Percentiles rank a stretch among this genome's conserved stretches.
These are phyloP conservation scores for Diaprepes abbreviatus DNA, from an alignment of 2,888 invertebrate species.

Conservation along the genomic window DNA sequence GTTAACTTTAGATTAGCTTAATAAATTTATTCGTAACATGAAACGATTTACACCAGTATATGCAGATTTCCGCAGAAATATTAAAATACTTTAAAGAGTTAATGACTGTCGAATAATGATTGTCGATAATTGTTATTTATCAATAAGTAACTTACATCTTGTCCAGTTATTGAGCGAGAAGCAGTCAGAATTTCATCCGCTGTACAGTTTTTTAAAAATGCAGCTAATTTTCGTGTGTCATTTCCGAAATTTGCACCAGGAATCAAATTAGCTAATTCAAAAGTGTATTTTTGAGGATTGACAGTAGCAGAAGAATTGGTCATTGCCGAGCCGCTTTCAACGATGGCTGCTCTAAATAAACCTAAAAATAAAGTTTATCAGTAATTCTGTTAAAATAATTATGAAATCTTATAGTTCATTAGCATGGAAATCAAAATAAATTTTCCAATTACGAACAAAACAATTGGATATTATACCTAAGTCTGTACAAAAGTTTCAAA, in stretches of 20 bases:
- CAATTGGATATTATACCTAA: too few species aligned
- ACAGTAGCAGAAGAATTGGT: not conserved
- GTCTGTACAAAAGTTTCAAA: too few species aligned
- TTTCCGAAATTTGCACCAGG: slow-evolving; percentile 20
- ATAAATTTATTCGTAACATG: too few species aligned
- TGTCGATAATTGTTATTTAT: too few species aligned
- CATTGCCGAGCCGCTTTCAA: slow-evolving; percentile 25
- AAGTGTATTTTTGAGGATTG: not conserved
- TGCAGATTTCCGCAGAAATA: too few species aligned
- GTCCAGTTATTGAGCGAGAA: not conserved
- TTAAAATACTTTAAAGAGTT: too few species aligned
- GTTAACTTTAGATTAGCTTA: too few species aligned
- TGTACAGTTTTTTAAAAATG: slow-evolving; percentile 16
- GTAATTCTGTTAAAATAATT: not conserved
- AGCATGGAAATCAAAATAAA: too few species aligned
- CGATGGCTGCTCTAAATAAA: slow-evolving; percentile 24
- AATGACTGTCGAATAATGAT: too few species aligned
- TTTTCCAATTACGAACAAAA: too few species aligned
- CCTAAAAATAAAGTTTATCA: slow-evolving; percentile 2
- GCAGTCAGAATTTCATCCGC: slow-evolving; percentile 7
- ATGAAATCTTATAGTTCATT: too few species aligned
- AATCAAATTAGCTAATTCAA: slow-evolving; percentile 6
- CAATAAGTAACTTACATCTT: not conserved
- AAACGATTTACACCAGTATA: too few species aligned
- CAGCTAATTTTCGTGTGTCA: not conserved